A percentile compares a stretch with the other conserved stretches of the same genome.
Conservation (phyloP, 2,113 vertebrate species). For the Alaudala cheleensis region DNA sequence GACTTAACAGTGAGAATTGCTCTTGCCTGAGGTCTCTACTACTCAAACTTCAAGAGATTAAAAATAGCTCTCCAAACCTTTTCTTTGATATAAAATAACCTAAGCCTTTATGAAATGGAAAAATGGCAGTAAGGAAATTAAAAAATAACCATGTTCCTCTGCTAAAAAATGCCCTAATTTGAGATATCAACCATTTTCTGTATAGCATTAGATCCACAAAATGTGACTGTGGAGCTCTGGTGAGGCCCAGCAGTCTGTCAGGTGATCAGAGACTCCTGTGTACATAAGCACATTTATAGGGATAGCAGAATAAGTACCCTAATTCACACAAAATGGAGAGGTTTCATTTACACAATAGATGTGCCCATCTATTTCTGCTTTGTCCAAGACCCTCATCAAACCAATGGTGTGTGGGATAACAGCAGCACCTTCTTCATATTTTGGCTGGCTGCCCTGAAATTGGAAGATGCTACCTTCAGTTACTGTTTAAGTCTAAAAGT, state of each 20-base stretch:
- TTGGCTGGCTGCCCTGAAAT: neutral
- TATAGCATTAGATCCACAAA: neutral
- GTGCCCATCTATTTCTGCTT: neutral
- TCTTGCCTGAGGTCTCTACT: slow-evolving; percentile 61
- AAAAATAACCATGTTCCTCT: neutral
- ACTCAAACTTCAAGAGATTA: slow-evolving; percentile 54
- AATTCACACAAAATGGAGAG: neutral
- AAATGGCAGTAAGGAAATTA: neutral
- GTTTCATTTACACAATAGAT: neutral
- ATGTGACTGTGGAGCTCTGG: neutral
- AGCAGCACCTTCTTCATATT: neutral
- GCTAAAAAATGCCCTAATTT: neutral
- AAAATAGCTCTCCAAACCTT: slow-evolving; percentile 53
- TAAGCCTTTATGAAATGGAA: neutral
- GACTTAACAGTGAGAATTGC: slow-evolving; percentile 59
- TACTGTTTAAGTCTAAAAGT: neutral
- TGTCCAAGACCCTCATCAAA: neutral
- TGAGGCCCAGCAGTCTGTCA: neutral
- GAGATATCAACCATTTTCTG: neutral
- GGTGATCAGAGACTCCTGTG: neutral
- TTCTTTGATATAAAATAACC: slow-evolving; percentile 29
- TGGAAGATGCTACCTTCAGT: neutral
- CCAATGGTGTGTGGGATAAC: neutral
- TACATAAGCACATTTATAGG: neutral
- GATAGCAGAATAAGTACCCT: neutral